Evolutionary conservation across 1,140 invertebrate genomes (phyloP), one percentile per base, ranked within the genome.

Genomic region (Sycophaga agraensis): DNA sequence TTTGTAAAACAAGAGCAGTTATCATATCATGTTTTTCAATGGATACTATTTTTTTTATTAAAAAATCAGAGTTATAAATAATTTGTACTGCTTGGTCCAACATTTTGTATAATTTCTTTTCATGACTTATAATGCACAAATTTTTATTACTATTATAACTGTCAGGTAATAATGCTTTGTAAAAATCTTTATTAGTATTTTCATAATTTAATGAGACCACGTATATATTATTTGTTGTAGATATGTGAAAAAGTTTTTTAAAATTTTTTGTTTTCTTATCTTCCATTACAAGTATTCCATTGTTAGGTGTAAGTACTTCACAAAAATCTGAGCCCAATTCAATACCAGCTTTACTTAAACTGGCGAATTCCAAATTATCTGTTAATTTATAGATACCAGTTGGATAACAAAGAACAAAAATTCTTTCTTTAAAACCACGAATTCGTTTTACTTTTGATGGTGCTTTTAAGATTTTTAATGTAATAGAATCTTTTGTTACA

Each of bases 341-440:
- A 37, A 79, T 59, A 0, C 67, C 78, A n/a, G 35, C 58, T 14
- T 54, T 65, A 34, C 71, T 77, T 12, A 80, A 28, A 5, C 54
- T 2, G 0, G 31, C 63, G 37, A 76, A 74, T 16, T 65, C 53
- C 24, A 59, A 17, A 1, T 63, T 50, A 11, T 70, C 48, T 4
- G 68, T 66, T 11, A 80, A 16, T 61, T 79, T 77, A 9, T 76
- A 77, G 21, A 72, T 63, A 2, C 78, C 77, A 26, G 28, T 35
- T 0, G 76, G 73, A 14, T 34, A 45, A 43, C 73, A 78, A 3
- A 74, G 45, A 3, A 79, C 5, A 50, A 74, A 80, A 9, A 74
- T 55, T 65, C 76, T 65, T 28, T 63, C 62, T 11, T 43, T 45
- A 19, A 70, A 73, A 26, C 65, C 66, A n/a, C 68, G 68, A 22